phyloP scores from a whole-genome alignment of 2,888 invertebrate genomes.

The Taphrorychus bicolor region DNA sequence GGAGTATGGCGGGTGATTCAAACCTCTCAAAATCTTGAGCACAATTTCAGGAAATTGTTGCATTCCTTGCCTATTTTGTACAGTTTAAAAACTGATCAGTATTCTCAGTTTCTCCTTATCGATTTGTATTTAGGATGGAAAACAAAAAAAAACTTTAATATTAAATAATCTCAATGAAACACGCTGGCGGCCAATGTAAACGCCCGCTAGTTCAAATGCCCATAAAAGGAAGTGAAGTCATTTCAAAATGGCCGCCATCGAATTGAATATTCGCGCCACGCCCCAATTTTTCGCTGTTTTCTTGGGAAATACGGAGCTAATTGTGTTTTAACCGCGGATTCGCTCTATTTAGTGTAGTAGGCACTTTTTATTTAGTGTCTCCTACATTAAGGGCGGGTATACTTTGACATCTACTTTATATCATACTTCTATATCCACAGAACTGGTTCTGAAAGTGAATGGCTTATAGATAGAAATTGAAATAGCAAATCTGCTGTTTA shows the following conservation, averaged over 20 bases:
- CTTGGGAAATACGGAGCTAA: neutral
- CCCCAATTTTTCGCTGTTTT: slow-evolving; percentile 38
- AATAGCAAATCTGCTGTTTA: too few species aligned
- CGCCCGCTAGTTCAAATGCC: slow-evolving; percentile 67
- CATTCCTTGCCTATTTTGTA: neutral
- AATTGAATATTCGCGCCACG: slow-evolving; percentile 56
- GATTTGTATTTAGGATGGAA: neutral
- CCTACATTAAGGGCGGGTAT: too few species aligned
- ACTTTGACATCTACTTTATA: too few species aligned
- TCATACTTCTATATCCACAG: too few species aligned
- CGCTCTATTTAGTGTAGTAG: too few species aligned
- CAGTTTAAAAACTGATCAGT: neutral
- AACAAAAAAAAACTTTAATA: neutral
- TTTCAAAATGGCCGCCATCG: slow-evolving; percentile 56
- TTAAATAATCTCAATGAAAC: neutral
- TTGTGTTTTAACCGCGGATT: too few species aligned
- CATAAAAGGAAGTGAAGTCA: slow-evolving; percentile 67
- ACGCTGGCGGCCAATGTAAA: slow-evolving; percentile 63
- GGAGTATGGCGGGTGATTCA: slow-evolving; percentile 30
- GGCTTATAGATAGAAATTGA: too few species aligned
- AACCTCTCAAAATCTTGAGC: neutral
- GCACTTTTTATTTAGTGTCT: too few species aligned
- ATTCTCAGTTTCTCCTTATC: neutral
- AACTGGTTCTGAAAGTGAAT: too few species aligned
- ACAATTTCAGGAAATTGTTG: slow-evolving; percentile 7